A percentile compares a stretch with the other conserved stretches of the same genome.
Evolutionary conservation across 2,113 vertebrate species (phyloP).

Genomic region (Limnothrissa miodon): DNA sequence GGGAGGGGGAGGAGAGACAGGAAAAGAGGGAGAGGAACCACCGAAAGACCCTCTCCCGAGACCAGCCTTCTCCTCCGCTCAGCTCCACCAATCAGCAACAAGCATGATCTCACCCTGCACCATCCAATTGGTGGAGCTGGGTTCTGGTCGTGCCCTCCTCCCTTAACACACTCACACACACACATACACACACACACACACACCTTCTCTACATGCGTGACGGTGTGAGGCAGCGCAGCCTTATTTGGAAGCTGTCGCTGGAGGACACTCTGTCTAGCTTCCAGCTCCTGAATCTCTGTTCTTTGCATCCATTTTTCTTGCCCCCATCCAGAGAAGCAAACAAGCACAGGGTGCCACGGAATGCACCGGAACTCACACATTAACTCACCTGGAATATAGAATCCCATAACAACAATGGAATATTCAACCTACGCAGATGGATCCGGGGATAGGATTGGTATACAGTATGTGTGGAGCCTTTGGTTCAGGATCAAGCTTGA

Average conservation of each 20-base stretch:
- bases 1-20: neutral
- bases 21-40: slow-evolving; percentile 2
- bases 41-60: neutral
- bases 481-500: neutral
- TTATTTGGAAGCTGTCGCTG: slow-evolving; percentile 86
- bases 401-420: neutral
- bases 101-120: slow-evolving; percentile 57
- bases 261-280: slow-evolving; percentile 68
- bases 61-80: slow-evolving; percentile 57
- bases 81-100: slow-evolving; percentile 72
- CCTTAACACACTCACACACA: slow-evolving; percentile 46
- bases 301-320: neutral
- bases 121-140: slow-evolving; percentile 74
- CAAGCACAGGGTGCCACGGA: neutral
- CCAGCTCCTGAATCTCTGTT: slow-evolving; percentile 76
- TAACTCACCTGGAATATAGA: neutral
- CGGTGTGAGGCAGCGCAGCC: slow-evolving; percentile 69
- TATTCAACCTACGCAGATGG: neutral
- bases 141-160: slow-evolving; percentile 47
- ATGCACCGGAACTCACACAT: neutral
- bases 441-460: neutral
- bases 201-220: slow-evolving; percentile 67
- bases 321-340: neutral
- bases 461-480: neutral
- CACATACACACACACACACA: neutral